These are phyloP conservation scores for Philereme vetulata DNA, from an alignment of 2,888 invertebrate genomes.

Conservation along the genomic window DNA sequence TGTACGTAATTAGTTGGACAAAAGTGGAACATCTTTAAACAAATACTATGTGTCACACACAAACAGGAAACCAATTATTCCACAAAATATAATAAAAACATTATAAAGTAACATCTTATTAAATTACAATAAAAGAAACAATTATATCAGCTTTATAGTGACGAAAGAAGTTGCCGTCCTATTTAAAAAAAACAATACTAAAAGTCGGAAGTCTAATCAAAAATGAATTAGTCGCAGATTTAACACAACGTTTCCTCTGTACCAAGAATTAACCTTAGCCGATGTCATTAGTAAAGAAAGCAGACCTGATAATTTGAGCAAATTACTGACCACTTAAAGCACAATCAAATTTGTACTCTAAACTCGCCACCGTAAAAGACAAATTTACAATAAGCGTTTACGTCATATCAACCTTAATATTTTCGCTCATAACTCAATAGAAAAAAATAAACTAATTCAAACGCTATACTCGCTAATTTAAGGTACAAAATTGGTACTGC, in stretches of 20 bases:
- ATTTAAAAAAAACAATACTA: constrained; percentile 15
- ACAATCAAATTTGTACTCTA: constrained; percentile 31
- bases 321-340: constrained; percentile 41
- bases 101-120: not conserved
- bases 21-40: too few species aligned
- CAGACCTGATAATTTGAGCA: constrained; percentile 44
- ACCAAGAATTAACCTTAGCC: constrained; percentile 52
- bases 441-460: constrained; percentile 27
- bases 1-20: too few species aligned
- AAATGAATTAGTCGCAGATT: constrained; percentile 57
- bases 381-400: constrained; percentile 42
- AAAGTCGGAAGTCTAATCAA: constrained; percentile 52
- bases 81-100: too few species aligned
- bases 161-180: constrained; percentile 30
- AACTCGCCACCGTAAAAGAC: constrained; percentile 29
- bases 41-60: too few species aligned
- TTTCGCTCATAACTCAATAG: constrained; percentile 12
- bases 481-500: constrained; percentile 34
- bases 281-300: constrained; percentile 67
- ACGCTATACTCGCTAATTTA: constrained; percentile 26
- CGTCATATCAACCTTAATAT: constrained; percentile 11
- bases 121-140: not conserved
- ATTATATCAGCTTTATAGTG: constrained; percentile 11
- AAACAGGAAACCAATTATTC: not conserved
- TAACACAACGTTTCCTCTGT: constrained; percentile 45